phyloP scores from a whole-genome alignment of 2,113 vertebrate species.

The Tympanuchus pallidicinctus region DNA sequence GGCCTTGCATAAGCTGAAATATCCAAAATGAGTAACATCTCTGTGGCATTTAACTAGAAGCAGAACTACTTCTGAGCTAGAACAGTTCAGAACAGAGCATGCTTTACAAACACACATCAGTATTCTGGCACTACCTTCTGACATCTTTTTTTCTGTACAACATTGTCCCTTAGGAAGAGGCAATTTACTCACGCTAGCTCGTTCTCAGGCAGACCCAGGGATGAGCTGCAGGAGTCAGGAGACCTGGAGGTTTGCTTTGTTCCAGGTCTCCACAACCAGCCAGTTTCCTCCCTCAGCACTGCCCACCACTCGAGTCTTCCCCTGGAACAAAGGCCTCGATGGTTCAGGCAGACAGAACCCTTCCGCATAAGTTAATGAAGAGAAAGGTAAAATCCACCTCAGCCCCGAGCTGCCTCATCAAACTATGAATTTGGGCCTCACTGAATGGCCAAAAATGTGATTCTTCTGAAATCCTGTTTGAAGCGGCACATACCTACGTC shows the following conservation, averaged over 20 bases:
- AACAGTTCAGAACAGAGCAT: not conserved
- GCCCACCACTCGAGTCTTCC: not conserved
- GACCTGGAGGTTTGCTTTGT: not conserved
- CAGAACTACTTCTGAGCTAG: conserved; percentile 5
- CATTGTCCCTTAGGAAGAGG: not conserved
- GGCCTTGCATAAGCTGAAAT: not conserved
- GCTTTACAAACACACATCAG: rapidly evolving
- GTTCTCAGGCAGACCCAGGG: not conserved
- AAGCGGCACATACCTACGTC: conserved; percentile 56
- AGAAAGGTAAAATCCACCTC: not conserved
- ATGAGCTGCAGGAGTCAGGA: not conserved
- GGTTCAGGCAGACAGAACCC: not conserved
- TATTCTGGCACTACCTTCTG: not conserved
- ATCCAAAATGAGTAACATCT: conserved; percentile 32
- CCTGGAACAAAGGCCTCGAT: not conserved
- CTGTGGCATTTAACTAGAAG: conserved; percentile 36
- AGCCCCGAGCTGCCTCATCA: not conserved
- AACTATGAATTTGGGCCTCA: not conserved
- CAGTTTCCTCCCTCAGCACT: not conserved
- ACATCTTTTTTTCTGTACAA: not conserved
- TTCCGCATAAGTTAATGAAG: not conserved
- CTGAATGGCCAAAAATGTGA: not conserved
- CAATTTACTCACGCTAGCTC: not conserved
- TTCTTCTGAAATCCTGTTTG: not conserved
- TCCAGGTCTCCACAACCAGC: not conserved